Base-by-base conservation (phyloP, 2,888 invertebrate genomes). In the Stratiomys singularior region DNA sequence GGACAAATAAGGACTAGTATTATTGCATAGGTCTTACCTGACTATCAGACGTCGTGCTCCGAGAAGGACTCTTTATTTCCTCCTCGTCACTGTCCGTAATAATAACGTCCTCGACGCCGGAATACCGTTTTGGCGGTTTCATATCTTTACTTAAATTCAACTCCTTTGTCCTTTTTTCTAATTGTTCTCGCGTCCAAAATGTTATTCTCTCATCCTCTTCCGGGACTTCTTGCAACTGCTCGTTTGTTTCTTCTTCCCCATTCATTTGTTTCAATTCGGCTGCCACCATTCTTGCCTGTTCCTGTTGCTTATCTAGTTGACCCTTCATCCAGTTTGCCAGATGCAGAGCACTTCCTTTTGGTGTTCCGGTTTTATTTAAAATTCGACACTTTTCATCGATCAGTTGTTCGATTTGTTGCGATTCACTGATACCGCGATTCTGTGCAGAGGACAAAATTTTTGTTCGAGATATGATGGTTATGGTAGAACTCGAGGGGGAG, bases 281-380 rank as follows among this genome's bases (percentile, higher is more conserved):
- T 2, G 85, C 85, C 21, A 84, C 84, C 77, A 86, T 78, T 1
- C 85, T 84, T 0, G 85, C 87, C 81, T 87, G 85, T 71, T 87
- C 85, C 80, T 90, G 90, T 67, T 90, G 90, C 63, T 90, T 88
- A 81, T 92, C 92, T 71, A 93, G 89, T 79, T 93, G 90, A 3
- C 93, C 92, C 78, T 93, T 93, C 92, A 94, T 94, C 94, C 94
- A 94, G 83, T 93, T 91, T 81, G 93, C 93, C 81, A 94, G 87
- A 82, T 94, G 94, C 69, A 93, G 85, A 0, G 93, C 93, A 77
- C 92, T 93, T 18, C 93, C 93, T 84, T 91, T 92, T 82, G 92
- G 91, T 52, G 90, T 88, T 69, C 90, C 90, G 71, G 88, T 88
- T 84, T 91, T 91, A 81, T 90, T 90, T 79, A 91, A 86, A 79